phyloP scores from a whole-genome alignment of 2,888 invertebrate species.

The Serrognathus titanus region DNA sequence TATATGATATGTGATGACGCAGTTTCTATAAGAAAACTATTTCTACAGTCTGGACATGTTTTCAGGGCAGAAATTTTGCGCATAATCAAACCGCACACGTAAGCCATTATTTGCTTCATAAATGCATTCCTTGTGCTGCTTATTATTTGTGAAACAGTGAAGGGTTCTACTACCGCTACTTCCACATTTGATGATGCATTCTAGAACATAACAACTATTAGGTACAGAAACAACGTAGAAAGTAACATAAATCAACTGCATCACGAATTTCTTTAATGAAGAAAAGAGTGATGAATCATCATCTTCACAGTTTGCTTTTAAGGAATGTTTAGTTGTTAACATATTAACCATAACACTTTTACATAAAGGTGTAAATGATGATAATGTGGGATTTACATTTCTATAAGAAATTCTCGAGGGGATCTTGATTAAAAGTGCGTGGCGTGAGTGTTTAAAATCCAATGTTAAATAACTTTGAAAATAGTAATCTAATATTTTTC shows the following conservation, averaged over 20 bases:
- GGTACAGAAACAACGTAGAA: too few relatives aligned
- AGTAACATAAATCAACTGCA: too few relatives aligned
- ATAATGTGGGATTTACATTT: background rate
- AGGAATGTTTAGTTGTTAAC: background rate
- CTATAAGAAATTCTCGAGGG: background rate
- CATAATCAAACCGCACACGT: background rate
- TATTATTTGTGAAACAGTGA: background rate
- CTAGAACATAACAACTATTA: background rate
- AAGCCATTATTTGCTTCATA: background rate
- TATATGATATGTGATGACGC: too few relatives aligned
- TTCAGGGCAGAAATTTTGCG: background rate
- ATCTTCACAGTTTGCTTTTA: background rate
- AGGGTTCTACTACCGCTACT: background rate
- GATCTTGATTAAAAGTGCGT: background rate
- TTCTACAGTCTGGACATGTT: conserved; percentile 2
- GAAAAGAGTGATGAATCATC: too few relatives aligned
- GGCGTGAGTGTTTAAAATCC: too few relatives aligned
- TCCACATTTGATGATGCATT: background rate
- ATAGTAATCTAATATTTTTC: too few relatives aligned
- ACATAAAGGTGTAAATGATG: background rate
- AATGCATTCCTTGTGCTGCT: background rate
- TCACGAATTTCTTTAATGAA: too few relatives aligned
- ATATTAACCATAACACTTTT: background rate
- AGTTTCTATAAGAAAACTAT: too few relatives aligned
- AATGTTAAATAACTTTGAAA: too few relatives aligned